A percentile compares a stretch with the other conserved stretches of the same genome.
phyloP scores from a whole-genome alignment of 92 coral and sea anemone genomes.

The Montipora capitata region DNA sequence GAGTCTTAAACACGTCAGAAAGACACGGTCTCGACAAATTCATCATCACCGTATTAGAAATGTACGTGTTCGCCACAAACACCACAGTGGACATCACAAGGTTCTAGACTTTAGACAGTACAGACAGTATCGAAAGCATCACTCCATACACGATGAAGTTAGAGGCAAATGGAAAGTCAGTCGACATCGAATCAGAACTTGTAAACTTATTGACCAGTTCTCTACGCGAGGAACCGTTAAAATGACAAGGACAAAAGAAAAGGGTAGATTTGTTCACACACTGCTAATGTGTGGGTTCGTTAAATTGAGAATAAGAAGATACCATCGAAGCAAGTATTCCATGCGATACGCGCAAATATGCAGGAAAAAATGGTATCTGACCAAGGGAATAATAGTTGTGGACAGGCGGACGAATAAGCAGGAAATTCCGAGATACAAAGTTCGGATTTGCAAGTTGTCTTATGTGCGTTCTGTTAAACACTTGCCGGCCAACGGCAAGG shows the following conservation, averaged over 20 bases:
- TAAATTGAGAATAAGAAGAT: slow-evolving; percentile 52
- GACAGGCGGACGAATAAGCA: slow-evolving; percentile 13
- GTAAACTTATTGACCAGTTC: slow-evolving; percentile 80
- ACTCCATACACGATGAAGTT: slow-evolving; percentile 83
- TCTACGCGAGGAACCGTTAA: slow-evolving; percentile 86
- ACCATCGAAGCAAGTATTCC: slow-evolving; percentile 31
- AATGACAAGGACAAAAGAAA: slow-evolving; percentile 49
- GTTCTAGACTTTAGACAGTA: slow-evolving; percentile 81
- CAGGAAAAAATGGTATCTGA: slow-evolving; percentile 77
- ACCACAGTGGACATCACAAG: slow-evolving; percentile 25
- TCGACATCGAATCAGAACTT: slow-evolving; percentile 76
- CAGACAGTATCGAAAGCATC: slow-evolving; percentile 73
- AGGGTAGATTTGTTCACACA: slow-evolving; percentile 72
- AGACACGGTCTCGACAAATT: background rate
- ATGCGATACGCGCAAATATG: slow-evolving; percentile 78
- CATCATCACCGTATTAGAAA: slow-evolving; percentile 8
- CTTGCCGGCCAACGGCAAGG: slow-evolving; percentile 10
- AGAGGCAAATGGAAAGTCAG: slow-evolving; percentile 87
- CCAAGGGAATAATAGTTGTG: slow-evolving; percentile 72
- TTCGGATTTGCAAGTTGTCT: slow-evolving; percentile 75
- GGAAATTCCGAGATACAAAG: slow-evolving; percentile 50
- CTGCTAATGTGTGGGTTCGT: slow-evolving; percentile 82
- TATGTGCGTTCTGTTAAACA: slow-evolving; percentile 48
- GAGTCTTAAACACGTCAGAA: background rate
- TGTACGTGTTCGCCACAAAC: background rate